Base-by-base conservation (phyloP, 1,140 invertebrate species). In the Medauroidea extradentata region DNA sequence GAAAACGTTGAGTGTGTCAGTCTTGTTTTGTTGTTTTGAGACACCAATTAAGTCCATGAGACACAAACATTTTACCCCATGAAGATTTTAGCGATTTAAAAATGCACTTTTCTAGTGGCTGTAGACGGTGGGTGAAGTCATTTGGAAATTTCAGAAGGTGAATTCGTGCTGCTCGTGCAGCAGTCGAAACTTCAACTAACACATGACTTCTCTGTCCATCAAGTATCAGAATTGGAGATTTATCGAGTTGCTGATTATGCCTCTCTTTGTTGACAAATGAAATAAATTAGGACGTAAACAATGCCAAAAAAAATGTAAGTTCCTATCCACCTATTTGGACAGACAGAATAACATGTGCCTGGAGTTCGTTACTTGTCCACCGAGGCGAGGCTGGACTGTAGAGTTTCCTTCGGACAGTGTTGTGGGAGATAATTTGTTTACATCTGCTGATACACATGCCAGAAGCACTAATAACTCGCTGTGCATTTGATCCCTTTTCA, bases 241-340 rank as follows among this genome's bases (percentile, higher is more conserved):
- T 57, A 59, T 64, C 24, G 51, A 34, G 38, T 14, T 19, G 23
- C 16, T 11, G 24, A 21, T 19, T 13, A 46, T 46, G 18, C 24
- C 44, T 19, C 5, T 5, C 24, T 25, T 46, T 25, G 24, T 46
- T 46, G 18, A 46, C 44, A n/a, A 46, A 46, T 46, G 44, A 13
- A 46, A 46, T 46, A 13, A 46, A 46, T 11, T 4, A 46, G 5
- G 44, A 46, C 13, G 34, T 55, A 51, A 74, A 71, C 63, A 65
- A 73, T 0, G 52, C 34, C 21, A 27, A 66, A 67, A n/a, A 73
- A 74, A 5, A 49, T 58, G 29, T 4, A 34, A 34, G 64, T 64
- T 54, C 67, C 65, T 67, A 73, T 74, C 63, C 63, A 74, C n/a
- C 65, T 69, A 62, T 73, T 73, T 39, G 59, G 57, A 2, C 66